Percentiles rank a stretch among this genome's conserved stretches.
Evolutionary conservation across 2,888 invertebrate genomes (phyloP).

Genomic region (Geotrupes spiniger): DNA sequence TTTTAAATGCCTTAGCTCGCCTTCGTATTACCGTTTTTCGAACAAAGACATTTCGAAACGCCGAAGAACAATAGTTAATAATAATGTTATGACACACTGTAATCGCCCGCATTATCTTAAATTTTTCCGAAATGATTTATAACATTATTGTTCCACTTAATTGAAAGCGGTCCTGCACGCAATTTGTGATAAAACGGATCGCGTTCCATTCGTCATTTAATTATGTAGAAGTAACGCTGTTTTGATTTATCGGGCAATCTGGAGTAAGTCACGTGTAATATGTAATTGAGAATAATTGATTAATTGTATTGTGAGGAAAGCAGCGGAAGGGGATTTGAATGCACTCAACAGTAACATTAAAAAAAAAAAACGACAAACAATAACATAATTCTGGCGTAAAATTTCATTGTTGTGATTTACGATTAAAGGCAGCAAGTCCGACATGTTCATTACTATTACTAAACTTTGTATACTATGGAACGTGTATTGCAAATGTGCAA

Average conservation of each 20-base stretch:
- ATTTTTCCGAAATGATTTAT: no score
- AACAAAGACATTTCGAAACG: no score
- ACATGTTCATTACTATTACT: slow-evolving; percentile 2
- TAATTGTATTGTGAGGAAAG: neutral
- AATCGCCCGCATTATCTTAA: no score
- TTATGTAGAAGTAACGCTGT: no score
- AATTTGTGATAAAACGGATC: no score
- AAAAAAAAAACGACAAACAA: slow-evolving; percentile 1
- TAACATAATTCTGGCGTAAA: neutral
- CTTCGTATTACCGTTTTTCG: no score
- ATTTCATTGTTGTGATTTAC: slow-evolving; percentile 1
- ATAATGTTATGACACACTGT: no score
- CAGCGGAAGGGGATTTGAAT: neutral
- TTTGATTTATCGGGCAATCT: neutral
- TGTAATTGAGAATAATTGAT: slow-evolving; percentile 5
- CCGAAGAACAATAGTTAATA: no score
- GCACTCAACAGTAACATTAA: slow-evolving; percentile 3
- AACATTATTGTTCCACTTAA: no score
- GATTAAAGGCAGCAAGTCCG: neutral
- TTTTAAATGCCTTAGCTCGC: no score
- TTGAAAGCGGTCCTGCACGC: no score
- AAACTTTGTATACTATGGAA: neutral
- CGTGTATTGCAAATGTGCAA: slow-evolving; percentile 3
- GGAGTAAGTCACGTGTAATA: slow-evolving; percentile 1
- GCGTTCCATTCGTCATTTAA: no score